These are phyloP conservation scores for Sebastes iracundus DNA, from an alignment of 2,797 vertebrate species.

Conservation along the genomic window DNA sequence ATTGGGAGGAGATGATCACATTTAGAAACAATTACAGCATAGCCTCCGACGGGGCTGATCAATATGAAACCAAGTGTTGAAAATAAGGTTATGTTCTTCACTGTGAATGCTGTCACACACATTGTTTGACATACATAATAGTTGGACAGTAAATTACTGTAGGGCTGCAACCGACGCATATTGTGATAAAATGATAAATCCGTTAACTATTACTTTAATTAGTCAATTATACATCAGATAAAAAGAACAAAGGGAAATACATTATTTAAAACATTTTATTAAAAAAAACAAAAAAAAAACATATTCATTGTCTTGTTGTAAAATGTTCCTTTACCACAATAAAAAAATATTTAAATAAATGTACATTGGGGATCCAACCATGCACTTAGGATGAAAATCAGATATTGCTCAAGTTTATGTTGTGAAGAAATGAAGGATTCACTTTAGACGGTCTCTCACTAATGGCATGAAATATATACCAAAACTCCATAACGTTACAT, in stretches of 20 bases:
- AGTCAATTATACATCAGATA: too few species aligned
- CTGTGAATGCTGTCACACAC: neutral
- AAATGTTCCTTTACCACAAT: neutral
- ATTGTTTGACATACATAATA: neutral
- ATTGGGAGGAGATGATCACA: neutral
- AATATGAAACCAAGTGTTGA: neutral
- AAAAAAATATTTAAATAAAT: neutral
- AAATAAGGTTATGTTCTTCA: neutral
- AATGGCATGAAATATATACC: neutral
- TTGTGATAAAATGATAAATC: accelerated
- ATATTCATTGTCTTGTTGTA: neutral
- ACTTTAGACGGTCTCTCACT: neutral
- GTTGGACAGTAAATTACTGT: neutral
- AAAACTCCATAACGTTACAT: neutral
- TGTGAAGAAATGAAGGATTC: neutral
- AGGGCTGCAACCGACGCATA: too few species aligned
- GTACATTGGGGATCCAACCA: neutral
- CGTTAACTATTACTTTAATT: accelerated
- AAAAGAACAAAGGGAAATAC: too few species aligned
- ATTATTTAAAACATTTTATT: too few species aligned
- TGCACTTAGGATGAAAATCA: neutral
- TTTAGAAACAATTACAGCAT: neutral
- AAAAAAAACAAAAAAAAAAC: too few species aligned
- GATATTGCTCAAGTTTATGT: too few species aligned
- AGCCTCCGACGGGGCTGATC: neutral